phyloP scores from a whole-genome alignment of 2,797 vertebrate species.

The Acridotheres tristis region DNA sequence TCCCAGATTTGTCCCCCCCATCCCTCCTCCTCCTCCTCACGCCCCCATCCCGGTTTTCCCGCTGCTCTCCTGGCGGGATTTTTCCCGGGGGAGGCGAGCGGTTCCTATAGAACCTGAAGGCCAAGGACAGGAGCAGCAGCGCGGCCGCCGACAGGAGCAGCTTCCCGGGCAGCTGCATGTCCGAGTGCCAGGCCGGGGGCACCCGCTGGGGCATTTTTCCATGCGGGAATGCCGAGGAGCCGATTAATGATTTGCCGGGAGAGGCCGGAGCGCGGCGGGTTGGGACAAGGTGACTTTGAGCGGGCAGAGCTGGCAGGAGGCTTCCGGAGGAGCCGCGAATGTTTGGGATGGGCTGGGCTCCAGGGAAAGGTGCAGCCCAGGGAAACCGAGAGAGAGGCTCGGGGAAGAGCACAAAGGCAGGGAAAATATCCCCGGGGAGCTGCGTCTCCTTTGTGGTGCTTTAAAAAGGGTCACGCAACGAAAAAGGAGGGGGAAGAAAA shows the following conservation, averaged over 20 bases:
- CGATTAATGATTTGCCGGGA: slow-evolving; percentile 75
- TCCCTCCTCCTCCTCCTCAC: not conserved
- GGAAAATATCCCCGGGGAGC: not conserved
- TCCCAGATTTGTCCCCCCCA: fast-evolving
- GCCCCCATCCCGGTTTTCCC: not conserved
- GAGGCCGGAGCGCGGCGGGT: not conserved
- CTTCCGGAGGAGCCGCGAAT: slow-evolving; percentile 21
- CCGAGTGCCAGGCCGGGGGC: slow-evolving; percentile 75
- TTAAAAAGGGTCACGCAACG: not conserved
- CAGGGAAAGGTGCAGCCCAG: not conserved
- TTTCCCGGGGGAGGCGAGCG: slow-evolving; percentile 34
- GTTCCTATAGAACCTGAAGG: slow-evolving; percentile 84
- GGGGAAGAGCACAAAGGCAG: not conserved
- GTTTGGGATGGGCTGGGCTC: slow-evolving; percentile 47
- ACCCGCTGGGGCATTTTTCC: slow-evolving; percentile 60
- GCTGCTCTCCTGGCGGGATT: not conserved
- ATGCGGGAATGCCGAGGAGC: slow-evolving; percentile 68
- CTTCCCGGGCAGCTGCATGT: slow-evolving; percentile 88
- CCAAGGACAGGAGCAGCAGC: slow-evolving; percentile 84
- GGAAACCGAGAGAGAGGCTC: not conserved
- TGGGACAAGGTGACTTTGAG: slow-evolving; percentile 74
- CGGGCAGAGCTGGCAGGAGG: not conserved
- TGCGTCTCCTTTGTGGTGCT: fast-evolving
- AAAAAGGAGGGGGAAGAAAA: not conserved
- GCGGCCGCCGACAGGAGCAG: slow-evolving; percentile 83